Base-by-base conservation (phyloP, 2,888 invertebrate genomes). In the Amblyjoppa proteus region DNA sequence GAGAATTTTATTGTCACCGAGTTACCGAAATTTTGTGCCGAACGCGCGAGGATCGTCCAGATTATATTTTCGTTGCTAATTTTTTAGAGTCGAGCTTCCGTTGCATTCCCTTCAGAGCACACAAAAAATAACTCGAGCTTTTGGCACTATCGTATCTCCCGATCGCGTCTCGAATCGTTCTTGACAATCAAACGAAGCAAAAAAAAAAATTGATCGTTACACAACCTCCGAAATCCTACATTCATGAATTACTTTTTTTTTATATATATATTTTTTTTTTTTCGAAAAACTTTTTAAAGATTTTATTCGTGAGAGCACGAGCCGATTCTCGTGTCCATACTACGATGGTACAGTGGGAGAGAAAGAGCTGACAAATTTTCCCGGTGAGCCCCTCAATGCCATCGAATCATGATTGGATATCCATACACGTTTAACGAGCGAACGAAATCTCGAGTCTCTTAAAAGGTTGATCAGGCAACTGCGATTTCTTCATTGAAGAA, bases 331-430 rank as follows among this genome's bases (percentile, higher is more conserved):
- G 61, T 64, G 61, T 64, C 16, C 16, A 16, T 31, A 25, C 61
- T 61, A 31, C 61, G 61, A 61, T 31, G 61, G 31, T 31, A 61
- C 56, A 25, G 58, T 49, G 70, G 41, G 49, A 45, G 58, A 69
- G 70, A 56, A 45, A 78, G 31, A 41, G 56, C 13, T 38, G 38
- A 45, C 45, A 58, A 58, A 45, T 28, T 58, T 58, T 58, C 28
- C 58, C 58, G 58, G 58, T 25, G 58, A 53, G 53, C 20, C n/a
- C n/a, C 53, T 53, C 53, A 7, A 45, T 5, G 6, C 53, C 7
- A 53, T 20, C 9, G 7, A 58, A 58, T 58, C 58, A 58, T 58
- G 58, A 58, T 58, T 28, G 28, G 28, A 58, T 58, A 58, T 58
- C 58, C 25, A 58, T 25, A 56, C 20, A 31, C 28, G 51, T 34